phyloP scores from a whole-genome alignment of 2,113 vertebrate species.

The Camarhynchus parvulus region DNA sequence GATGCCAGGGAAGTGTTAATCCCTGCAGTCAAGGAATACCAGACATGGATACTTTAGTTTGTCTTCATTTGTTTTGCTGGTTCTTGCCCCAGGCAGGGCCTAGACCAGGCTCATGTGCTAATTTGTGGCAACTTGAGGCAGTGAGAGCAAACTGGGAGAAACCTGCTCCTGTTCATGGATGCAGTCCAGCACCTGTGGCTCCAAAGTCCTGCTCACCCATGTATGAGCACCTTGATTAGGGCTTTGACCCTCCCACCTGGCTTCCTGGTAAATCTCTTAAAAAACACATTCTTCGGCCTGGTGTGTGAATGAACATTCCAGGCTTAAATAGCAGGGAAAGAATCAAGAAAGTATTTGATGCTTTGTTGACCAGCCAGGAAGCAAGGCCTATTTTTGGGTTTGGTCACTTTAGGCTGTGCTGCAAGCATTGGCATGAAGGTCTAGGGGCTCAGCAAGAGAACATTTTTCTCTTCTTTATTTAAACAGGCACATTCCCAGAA shows the following conservation, averaged over 20 bases:
- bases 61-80: not conserved
- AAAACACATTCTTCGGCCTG: not conserved
- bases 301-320: not conserved
- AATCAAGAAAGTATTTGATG: not conserved
- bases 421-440: not conserved
- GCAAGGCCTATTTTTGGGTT: not conserved
- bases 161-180: not conserved
- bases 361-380: not conserved
- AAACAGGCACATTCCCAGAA: slow-evolving; percentile 27
- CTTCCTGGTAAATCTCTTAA: not conserved
- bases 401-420: not conserved
- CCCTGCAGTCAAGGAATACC: not conserved
- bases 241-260: not conserved
- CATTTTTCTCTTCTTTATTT: slow-evolving; percentile 21
- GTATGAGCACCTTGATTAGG: not conserved
- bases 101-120: rapidly evolving
- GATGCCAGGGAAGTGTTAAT: not conserved
- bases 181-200: not conserved
- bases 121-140: not conserved
- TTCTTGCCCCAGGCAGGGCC: not conserved
- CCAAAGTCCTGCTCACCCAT: not conserved
- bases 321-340: not conserved
- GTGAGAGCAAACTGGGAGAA: not conserved
- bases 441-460: not conserved
- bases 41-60: not conserved